These are phyloP conservation scores for Nemotelus pantherinus DNA, from an alignment of 2,888 invertebrate species.

Conservation along the genomic window DNA sequence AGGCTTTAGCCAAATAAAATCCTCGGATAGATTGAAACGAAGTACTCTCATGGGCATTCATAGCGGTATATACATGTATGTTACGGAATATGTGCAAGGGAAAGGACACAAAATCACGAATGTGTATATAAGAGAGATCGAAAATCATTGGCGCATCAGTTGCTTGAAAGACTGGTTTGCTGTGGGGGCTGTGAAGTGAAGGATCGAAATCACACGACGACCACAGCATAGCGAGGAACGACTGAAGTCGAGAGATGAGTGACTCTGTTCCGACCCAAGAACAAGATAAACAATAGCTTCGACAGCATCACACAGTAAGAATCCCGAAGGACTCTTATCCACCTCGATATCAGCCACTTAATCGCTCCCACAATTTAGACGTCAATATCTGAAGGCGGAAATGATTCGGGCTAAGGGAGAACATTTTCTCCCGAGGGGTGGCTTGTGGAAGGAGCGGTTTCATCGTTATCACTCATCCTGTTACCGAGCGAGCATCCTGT, in stretches of 20 bases:
- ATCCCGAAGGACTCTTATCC: constrained; percentile 43
- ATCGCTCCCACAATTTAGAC: constrained; percentile 49
- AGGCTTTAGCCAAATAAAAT: constrained; percentile 45
- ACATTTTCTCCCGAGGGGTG: background rate
- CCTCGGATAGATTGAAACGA: constrained; percentile 38
- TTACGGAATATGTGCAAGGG: background rate
- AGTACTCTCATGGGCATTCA: constrained; percentile 18
- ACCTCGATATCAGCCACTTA: constrained; percentile 49
- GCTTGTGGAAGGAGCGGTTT: background rate
- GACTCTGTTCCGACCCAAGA: constrained; percentile 20
- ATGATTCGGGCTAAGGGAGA: background rate
- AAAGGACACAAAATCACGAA: constrained; percentile 13
- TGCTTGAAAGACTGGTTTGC: background rate
- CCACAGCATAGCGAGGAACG: background rate
- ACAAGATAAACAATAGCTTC: constrained; percentile 44
- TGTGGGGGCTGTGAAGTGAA: background rate
- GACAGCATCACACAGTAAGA: constrained; percentile 32
- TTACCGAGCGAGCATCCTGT: background rate
- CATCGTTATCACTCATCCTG: too few relatives aligned
- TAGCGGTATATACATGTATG: background rate
- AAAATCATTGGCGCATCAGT: background rate
- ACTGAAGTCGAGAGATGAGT: background rate
- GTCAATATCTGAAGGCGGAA: constrained; percentile 12
- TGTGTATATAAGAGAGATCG: background rate
- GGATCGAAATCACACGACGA: constrained; percentile 4